Conservation (phyloP, 2,888 invertebrate genomes). For the Dicyrtomina minuta region DNA sequence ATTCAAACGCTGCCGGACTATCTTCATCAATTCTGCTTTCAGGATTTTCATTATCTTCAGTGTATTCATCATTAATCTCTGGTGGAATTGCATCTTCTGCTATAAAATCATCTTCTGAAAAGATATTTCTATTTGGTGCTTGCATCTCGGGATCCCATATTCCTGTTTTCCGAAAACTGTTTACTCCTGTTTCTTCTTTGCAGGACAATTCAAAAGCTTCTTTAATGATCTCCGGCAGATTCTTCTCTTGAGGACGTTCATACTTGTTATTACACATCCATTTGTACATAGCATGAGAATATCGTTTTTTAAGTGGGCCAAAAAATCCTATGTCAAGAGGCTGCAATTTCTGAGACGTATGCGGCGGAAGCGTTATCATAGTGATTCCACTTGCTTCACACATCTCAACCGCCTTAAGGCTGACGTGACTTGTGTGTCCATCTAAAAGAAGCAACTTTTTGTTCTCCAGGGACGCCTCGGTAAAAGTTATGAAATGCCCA, state of each 20-base stretch:
- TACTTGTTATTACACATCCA: not conserved
- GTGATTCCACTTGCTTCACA: conserved; percentile 7
- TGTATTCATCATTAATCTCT: no score
- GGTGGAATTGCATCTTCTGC: not conserved
- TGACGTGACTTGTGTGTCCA: conserved; percentile 12
- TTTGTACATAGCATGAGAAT: not conserved
- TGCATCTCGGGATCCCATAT: conserved; percentile 2
- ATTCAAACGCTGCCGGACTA: no score
- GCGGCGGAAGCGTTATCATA: conserved; percentile 29
- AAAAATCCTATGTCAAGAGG: conserved; percentile 26
- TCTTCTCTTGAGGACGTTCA: not conserved
- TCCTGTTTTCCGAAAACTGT: conserved; percentile 14
- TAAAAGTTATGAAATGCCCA: not conserved
- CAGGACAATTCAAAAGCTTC: not conserved
- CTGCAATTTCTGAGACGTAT: conserved; percentile 33
- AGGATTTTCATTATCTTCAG: not conserved
- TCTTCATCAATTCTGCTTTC: no score
- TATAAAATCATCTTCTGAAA: not conserved
- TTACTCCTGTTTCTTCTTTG: not conserved
- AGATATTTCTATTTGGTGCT: not conserved
- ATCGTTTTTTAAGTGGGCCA: conserved; percentile 11
- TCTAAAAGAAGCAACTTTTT: conserved; percentile 26
- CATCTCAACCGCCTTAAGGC: not conserved
- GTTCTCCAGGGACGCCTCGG: conserved; percentile 1
- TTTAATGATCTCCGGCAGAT: conserved; percentile 16